Conservation (phyloP, 2,888 invertebrate species). For the Chaitophorus viminalis region DNA sequence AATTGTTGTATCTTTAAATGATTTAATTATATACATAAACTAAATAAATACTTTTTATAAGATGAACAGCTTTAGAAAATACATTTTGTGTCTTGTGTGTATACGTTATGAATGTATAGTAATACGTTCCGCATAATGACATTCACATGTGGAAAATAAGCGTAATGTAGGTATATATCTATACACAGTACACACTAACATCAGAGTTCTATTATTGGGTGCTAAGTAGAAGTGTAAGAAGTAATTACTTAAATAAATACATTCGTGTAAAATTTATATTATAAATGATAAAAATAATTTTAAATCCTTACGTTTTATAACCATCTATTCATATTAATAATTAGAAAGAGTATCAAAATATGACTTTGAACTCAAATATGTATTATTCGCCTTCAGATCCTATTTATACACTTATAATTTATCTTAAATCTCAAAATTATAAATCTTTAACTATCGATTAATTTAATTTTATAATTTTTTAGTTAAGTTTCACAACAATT, state of each 20-base stretch:
- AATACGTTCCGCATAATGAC: neutral
- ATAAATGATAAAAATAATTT: slow-evolving; percentile 6
- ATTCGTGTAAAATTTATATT: too few species aligned
- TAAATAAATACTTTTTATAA: neutral
- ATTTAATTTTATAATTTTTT: slow-evolving; percentile 7
- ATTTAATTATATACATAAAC: neutral
- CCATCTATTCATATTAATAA: neutral
- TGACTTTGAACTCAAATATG: neutral
- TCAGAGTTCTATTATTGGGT: slow-evolving; percentile 3
- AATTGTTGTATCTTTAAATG: neutral
- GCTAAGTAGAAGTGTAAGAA: slow-evolving; percentile 3
- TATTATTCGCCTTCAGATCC: neutral
- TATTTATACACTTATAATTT: neutral
- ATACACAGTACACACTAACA: neutral
- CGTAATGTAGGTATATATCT: neutral
- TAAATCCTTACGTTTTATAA: neutral
- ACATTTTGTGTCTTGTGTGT: too few species aligned
- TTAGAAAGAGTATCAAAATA: neutral
- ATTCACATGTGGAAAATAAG: slow-evolving; percentile 3
- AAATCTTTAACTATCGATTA: neutral
- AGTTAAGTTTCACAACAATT: neutral
- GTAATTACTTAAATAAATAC: slow-evolving; percentile 3
- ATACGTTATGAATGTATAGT: neutral
- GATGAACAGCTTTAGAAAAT: neutral
- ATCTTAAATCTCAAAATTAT: neutral